Evolutionary conservation across 2,797 vertebrate genomes (phyloP).

Genomic region (Nyctalus aviator): DNA sequence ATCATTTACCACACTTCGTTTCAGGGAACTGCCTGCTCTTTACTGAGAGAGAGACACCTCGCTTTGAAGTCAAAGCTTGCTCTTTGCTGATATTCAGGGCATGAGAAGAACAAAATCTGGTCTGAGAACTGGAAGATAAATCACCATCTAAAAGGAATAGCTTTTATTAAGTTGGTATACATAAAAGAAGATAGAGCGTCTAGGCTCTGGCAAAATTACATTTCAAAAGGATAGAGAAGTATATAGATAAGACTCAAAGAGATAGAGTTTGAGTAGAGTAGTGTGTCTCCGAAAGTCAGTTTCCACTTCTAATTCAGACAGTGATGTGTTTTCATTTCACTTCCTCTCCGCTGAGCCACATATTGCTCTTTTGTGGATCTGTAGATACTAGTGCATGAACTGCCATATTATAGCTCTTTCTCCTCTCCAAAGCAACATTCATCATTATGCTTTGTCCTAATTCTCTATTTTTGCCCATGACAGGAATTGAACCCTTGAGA

Average conservation of each 20-base stretch:
- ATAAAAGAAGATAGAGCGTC: conserved; percentile 68
- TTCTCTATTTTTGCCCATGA: neutral
- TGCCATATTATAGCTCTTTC: neutral
- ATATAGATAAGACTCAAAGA: conserved; percentile 8
- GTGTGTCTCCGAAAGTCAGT: conserved; percentile 20
- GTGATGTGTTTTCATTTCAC: neutral
- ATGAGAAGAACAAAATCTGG: conserved; percentile 37
- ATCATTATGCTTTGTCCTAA: neutral
- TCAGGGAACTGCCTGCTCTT: neutral
- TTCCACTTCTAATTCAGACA: conserved; percentile 10
- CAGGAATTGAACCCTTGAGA: no score
- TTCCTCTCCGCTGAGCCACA: neutral
- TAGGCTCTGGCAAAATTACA: conserved; percentile 59
- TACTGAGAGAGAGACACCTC: neutral
- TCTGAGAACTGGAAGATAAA: conserved; percentile 66
- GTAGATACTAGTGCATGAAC: neutral
- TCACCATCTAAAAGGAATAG: conserved; percentile 52
- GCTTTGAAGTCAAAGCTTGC: conserved; percentile 62
- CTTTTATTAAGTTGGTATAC: conserved; percentile 62
- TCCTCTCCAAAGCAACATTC: neutral
- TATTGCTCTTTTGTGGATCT: neutral
- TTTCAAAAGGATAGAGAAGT: conserved; percentile 62
- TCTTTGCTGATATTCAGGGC: conserved; percentile 27
- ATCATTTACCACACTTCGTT: neutral
- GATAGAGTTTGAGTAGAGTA: conserved; percentile 21